Evolutionary conservation across 2,113 vertebrate genomes (phyloP), one percentile per base, ranked within the genome.

Genomic region (Lota lota): DNA sequence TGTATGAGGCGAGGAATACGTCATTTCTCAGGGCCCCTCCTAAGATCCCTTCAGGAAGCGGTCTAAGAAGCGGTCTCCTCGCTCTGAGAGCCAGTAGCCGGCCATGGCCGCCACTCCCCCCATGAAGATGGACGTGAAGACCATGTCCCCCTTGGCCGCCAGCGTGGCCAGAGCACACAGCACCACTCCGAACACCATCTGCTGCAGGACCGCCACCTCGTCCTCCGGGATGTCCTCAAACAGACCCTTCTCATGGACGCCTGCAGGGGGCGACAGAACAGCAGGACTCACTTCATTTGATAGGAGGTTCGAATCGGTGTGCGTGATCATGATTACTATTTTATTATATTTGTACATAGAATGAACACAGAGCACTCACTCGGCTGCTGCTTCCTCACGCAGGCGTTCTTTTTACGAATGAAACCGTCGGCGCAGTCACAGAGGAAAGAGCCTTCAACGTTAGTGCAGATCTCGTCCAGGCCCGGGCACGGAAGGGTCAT

Each of bases 141-240:
- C 96, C 92, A 99, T 84, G 87, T 99, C 97, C 0, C 97, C 97
- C 76, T 97, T 98, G 22, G 97, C 97, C 0, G 97, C 96, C 61
- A 99, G 85, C 0, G 97, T 98, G 75, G 94, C 97, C 22, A 98
- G 89, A 0, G 94, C 96, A 0, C 97, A 98, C 81, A 98, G 93
- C 78, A 99, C 89, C 74, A 96, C 92, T 0, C 95, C 96, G 0
- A 98, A 96, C 81, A 98, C 94, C 97, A 99, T 99, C 92, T 99
- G 97, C 91, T 98, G 94, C 74, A 99, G 90, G 65, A 99, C 97
- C 83, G 95, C 93, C 84, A 98, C 88, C 88, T 99, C 97, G 0
- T 99, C 97, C 0, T 97, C 96, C 0, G 95, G 94, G 82, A 98
- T 93, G 28, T 98, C 95, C 0, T 97, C 94, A 62, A 98, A 96